Conservation (phyloP, 1,140 invertebrate genomes). For the Babylonia areolata region DNA sequence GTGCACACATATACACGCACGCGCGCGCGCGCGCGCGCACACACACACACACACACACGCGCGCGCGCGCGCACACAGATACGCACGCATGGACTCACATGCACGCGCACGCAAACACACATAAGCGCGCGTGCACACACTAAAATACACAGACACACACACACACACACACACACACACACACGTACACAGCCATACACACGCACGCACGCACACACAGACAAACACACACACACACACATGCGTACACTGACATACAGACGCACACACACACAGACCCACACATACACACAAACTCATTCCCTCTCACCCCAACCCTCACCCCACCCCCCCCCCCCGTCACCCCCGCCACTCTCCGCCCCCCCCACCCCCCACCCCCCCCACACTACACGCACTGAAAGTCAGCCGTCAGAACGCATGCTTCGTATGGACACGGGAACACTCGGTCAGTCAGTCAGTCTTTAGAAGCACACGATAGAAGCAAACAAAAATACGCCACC, state of each 20-base stretch:
- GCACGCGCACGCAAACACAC: neutral
- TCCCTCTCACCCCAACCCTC: too few species aligned
- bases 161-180: conserved; percentile 4
- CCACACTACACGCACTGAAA: too few species aligned
- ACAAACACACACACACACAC: neutral
- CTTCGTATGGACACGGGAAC: too few species aligned
- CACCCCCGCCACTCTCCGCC: too few species aligned
- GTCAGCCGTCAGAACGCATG: too few species aligned
- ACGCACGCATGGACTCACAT: neutral
- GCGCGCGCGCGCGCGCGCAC: neutral
- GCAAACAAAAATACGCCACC: too few species aligned
- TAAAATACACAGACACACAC: conserved; percentile 6
- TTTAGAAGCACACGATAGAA: too few species aligned
- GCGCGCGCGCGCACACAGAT: neutral
- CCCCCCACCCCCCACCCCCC: too few species aligned
- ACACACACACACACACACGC: conserved; percentile 11
- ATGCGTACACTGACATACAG: neutral
- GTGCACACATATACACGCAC: neutral
- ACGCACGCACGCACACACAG: neutral
- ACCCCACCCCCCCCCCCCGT: too few species aligned
- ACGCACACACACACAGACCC: neutral
- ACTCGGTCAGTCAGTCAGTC: too few species aligned
- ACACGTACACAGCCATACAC: neutral
- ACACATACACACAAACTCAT: neutral
- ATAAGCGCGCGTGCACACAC: conserved; percentile 10